Percentiles rank a stretch among this genome's conserved stretches.
Conservation (phyloP, 2,888 invertebrate genomes). For the Hirtodrosophila trivittata region DNA sequence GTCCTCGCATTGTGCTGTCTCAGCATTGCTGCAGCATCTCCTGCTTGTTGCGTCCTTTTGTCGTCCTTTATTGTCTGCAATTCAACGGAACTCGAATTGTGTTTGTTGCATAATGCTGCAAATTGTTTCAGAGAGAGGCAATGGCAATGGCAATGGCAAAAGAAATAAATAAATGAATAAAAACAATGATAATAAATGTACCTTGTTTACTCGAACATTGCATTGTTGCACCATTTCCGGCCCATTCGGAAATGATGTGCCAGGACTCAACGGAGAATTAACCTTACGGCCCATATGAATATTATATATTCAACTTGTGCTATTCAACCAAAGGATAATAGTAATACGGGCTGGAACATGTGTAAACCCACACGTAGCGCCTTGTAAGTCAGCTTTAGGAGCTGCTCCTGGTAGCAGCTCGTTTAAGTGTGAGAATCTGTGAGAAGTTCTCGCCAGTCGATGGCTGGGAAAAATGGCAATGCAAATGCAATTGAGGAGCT, state of each 20-base stretch:
- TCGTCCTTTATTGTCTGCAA: conserved; percentile 40
- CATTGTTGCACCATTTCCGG: conserved; percentile 56
- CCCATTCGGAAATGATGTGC: conserved; percentile 38
- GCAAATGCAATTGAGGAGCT: conserved; percentile 69
- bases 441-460: conserved; percentile 50
- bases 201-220: conserved; percentile 27
- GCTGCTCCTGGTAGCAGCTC: background rate
- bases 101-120: conserved; percentile 48
- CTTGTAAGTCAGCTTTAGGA: conserved; percentile 29
- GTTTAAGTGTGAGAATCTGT: conserved; percentile 65
- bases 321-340: conserved; percentile 55
- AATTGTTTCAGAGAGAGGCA: conserved; percentile 40
- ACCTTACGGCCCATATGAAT: conserved; percentile 23
- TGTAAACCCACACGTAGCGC: conserved; percentile 69
- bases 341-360: conserved; percentile 47
- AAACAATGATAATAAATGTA: conserved; percentile 47
- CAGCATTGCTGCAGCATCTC: conserved; percentile 29
- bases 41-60: conserved; percentile 44
- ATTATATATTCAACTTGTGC: conserved; percentile 34
- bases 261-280: conserved; percentile 50
- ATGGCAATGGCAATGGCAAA: background rate
- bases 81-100: conserved; percentile 63
- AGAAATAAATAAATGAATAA: conserved; percentile 4
- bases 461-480: conserved; percentile 47
- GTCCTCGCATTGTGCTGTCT: conserved; percentile 34